Base-by-base conservation (phyloP, 2,888 invertebrate species). In the Zygothrica quintamaculata region DNA sequence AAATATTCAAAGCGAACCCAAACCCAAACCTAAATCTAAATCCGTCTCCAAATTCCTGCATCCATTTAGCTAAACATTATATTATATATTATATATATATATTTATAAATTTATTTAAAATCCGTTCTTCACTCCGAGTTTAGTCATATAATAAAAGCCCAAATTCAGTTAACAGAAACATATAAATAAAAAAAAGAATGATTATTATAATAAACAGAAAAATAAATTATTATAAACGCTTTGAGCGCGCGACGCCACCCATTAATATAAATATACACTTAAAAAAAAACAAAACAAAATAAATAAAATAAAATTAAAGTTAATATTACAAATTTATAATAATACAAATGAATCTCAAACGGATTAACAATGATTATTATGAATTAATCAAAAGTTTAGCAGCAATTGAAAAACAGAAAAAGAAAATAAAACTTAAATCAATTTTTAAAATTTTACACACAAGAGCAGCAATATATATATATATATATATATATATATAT, bases 241-340 rank as follows among this genome's bases (percentile, higher is more conserved):
- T 87, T 71, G 71, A 87, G 72, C 67, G 76, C 87, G 87, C 86
- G 86, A 87, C 85, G 87, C 87, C 85, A 80, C 84, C 82, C 75
- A 80, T 87, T 71, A 78, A 65, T 53, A 66, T 67, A 65, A 75
- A 72, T 59, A 40, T 50, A 56, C 40, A 66, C 55, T 57, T 40
- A 65, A 15, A 31, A 2, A 33, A 11, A 51, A 31, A 6, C 9
- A 13, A 34, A 33, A 18, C 6, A 51, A 39, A 39, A 43, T 3
- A 46, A 29, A 40, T 29, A 37, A 48, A 33, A 37, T 5, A 25
- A 60, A 43, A 15, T n/a, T 29, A 43, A 7, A 15, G 37, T n/a
- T n/a, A n/a, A n/a, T n/a, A n/a, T n/a, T n/a, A n/a, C n/a, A n/a
- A n/a, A n/a, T n/a, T n/a, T n/a, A n/a, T n/a, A n/a, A n/a, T n/a